Conservation (phyloP, 2,797 vertebrate species). For the Tenualosa thibaudeaui region DNA sequence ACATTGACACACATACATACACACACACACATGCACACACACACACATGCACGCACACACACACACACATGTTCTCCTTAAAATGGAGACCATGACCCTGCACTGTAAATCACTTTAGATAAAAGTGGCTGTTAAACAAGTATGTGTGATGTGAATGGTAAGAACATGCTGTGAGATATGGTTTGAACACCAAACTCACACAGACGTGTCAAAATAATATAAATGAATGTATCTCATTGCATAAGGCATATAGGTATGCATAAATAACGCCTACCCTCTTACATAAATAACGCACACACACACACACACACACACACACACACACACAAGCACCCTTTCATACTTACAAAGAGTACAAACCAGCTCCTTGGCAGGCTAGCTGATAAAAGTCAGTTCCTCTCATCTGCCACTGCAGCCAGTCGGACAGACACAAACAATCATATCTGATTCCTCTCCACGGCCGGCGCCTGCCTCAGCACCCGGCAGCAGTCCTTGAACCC, state of each 20-base stretch:
- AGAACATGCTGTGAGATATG: not conserved
- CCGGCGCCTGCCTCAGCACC: not conserved
- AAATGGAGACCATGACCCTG: not conserved
- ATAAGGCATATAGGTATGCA: too few species aligned
- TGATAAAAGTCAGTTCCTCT: too few species aligned
- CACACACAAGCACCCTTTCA: not conserved
- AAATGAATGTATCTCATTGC: too few species aligned
- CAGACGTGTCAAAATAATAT: too few species aligned
- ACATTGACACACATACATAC: not conserved
- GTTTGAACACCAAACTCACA: not conserved
- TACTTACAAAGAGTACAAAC: not conserved
- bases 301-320: not conserved
- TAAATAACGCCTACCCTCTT: constrained; percentile 34
- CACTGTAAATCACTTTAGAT: not conserved
- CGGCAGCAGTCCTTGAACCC: not conserved
- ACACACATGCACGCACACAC: not conserved
- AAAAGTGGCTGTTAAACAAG: not conserved
- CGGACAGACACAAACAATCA: too few species aligned
- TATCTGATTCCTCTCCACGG: too few species aligned
- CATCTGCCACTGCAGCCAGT: too few species aligned
- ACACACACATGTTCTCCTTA: not conserved
- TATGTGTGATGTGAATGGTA: constrained; percentile 1
- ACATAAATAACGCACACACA: constrained; percentile 31
- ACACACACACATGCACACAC: constrained; percentile 19
- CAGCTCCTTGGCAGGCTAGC: too few species aligned